Evolutionary conservation across 1,140 invertebrate species (phyloP), one percentile per base, ranked within the genome.

Genomic region (Frieseomelitta varia): DNA sequence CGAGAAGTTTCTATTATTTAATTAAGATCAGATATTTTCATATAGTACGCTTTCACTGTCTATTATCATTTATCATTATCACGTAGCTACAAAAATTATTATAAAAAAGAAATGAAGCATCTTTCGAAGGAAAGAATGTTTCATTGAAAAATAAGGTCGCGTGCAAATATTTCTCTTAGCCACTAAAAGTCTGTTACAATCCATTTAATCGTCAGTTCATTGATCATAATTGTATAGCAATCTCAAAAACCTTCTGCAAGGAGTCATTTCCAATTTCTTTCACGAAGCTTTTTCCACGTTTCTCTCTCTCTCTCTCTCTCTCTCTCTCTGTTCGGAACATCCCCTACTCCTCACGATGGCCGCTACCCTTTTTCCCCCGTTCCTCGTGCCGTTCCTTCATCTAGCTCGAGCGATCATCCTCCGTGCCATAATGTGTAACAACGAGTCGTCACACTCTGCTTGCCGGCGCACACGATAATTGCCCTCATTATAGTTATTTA

Each of bases 401-500:
- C 85, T 67, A 78, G 58, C 65, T 76, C 76, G 85, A 69, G 51
- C 85, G 86, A 90, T 84, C 85, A 79, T 89, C 86, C 89, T 87
- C 83, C 90, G 85, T 93, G 88, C 90, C 89, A 87, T 90, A 91
- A 93, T 93, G 91, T 91, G 84, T 91, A 91, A 92, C 91, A 93
- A 92, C 93, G 91, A 93, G 92, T 93, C 93, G 93, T 94, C 92
- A 93, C 93, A 94, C 93, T 94, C 93, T 94, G 93, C 93, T 94
- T 93, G 92, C 83, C 90, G 85, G 92, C 91, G 93, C 93, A 92
- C 93, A 94, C 92, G 93, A 94, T 93, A 94, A 94, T 94, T 94
- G 92, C 93, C 84, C 92, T 94, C 93, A 94, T 94, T 94, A 94
- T 93, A 92, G 92, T 94, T 94, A 94, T 94, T 93, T 94, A 92